Base-by-base conservation (phyloP, 2,888 invertebrate genomes). In the Digitonthophagus gazella region DNA sequence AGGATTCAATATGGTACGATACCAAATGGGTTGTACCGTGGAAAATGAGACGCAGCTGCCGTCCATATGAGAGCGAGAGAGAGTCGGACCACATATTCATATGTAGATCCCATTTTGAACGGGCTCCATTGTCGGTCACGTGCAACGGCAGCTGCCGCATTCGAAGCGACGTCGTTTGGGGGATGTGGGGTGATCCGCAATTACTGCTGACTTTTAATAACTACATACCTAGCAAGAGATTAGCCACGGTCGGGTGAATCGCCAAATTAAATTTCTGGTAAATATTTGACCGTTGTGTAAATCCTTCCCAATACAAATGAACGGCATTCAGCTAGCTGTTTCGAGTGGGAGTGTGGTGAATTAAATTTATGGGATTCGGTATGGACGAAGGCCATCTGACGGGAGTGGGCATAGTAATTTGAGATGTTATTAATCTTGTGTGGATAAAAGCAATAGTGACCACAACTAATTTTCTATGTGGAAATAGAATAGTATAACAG, bases 21-120 rank as follows among this genome's bases (percentile, higher is more conserved):
- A 64, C 70, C 20, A 70, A 68, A 68, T 65, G 70, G 70, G 70
- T 70, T 65, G 65, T 15, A 68, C 70, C 70, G 58, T 68, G 67
- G 65, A 67, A 63, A 70, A 70, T 70, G 44, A 15, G 65, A 65
- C 58, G 58, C 70, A 70, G 70, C 70, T 70, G 70, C 64, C 19
- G 64, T 66, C 28, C 68, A 67, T 66, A 68, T 68, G 70, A 66
- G 66, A 65, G 28, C 28, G 28, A 44, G 28, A 44, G 28, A 58
- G 63, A 65, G 66, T 65, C 54, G 58, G 57, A 66, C 70, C 65
- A 55, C 67, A 70, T 68, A 70, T 70, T 70, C 68, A 66, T 70
- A 68, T 70, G 70, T 68, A 70, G 66, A 70, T 70, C 55, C 66
- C 61, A 66, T 67, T 64, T 44, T 63, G 58, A 70, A 67, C 68